A percentile compares a stretch with the other conserved stretches of the same genome.
phyloP scores from a whole-genome alignment of 2,113 vertebrate species.

The Columba livia region DNA sequence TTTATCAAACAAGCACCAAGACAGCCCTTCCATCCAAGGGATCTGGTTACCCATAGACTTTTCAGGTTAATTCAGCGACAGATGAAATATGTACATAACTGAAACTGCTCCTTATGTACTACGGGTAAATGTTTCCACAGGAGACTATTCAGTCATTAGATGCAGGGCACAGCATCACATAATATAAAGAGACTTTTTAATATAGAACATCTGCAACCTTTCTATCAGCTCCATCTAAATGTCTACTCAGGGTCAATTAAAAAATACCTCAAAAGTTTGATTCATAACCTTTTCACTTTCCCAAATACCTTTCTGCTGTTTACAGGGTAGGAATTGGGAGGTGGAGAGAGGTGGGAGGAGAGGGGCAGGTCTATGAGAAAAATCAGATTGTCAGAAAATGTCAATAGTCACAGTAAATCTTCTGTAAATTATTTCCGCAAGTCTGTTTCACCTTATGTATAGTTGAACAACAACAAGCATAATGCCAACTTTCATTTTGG shows the following conservation, averaged over 20 bases:
- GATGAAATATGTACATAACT: slow-evolving; percentile 72
- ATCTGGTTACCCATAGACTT: slow-evolving; percentile 13
- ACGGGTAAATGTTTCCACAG: slow-evolving; percentile 75
- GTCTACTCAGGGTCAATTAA: slow-evolving; percentile 65
- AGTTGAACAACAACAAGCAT: slow-evolving; percentile 32
- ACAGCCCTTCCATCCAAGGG: not conserved
- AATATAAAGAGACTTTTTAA: slow-evolving; percentile 75
- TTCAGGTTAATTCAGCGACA: slow-evolving; percentile 68
- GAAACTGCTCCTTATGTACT: slow-evolving; percentile 55
- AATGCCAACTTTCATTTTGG: slow-evolving; percentile 7
- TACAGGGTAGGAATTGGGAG: not conserved
- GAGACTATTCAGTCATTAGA: slow-evolving; percentile 75
- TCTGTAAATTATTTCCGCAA: slow-evolving; percentile 50
- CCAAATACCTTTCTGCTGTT: slow-evolving; percentile 64
- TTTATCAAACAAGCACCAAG: slow-evolving; percentile 2
- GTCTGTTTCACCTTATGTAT: slow-evolving; percentile 39
- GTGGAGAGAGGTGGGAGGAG: not conserved
- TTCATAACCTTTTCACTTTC: slow-evolving; percentile 64
- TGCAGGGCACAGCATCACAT: slow-evolving; percentile 63
- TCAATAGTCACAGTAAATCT: slow-evolving; percentile 47
- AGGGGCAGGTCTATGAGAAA: not conserved
- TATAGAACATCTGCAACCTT: slow-evolving; percentile 77
- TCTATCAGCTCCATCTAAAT: slow-evolving; percentile 62
- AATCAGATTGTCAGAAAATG: slow-evolving; percentile 25
- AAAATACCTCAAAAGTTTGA: slow-evolving; percentile 69